Evolutionary conservation across 1,140 invertebrate genomes (phyloP), one percentile per base, ranked within the genome.

Genomic region (Drosophila sucinea): DNA sequence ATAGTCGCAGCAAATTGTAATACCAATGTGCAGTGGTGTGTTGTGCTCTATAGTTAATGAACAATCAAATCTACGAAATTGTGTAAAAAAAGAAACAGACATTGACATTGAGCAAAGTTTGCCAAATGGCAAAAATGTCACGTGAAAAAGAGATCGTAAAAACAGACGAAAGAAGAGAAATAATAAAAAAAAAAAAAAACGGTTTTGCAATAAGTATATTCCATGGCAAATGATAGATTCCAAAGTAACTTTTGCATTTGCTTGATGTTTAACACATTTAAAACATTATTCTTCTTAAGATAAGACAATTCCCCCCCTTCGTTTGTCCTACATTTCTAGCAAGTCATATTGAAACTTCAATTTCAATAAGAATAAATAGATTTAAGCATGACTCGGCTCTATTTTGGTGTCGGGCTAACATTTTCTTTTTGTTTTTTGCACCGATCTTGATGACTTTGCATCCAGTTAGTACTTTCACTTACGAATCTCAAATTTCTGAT

Each of bases 401-500:
- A 23, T 33, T 57, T 33, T 10, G 30, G 30, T 38, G 35, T 7
- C 35, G 10, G 11, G 10, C 2, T 17, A 1, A 29, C 27, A 29
- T 47, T 30, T 47, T 17, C 17, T 17, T 17, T 17, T 17, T 17
- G 17, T 17, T 17, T 47, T 5, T 44, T 44, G n/a, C 35, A 2
- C 8, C 3, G 3, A 25, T 44, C 4, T 44, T 29, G 5, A 56
- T 56, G 27, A 32, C 11, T 67, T 7, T 40, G n/a, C 17, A 55
- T 47, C 25, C 11, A 44, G 25, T 54, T 27, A 27, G 41, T 32
- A 73, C 71, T 81, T 77, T 75, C 72, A 91, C 93, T 94, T 94
- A 96, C 96, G 95, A 90, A 96, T 95, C 92, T 95, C 94, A 91
- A 96, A 97, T 86, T 95, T 94, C 77, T 94, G 95, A 56, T 95